phyloP scores from a whole-genome alignment of 2,797 vertebrate genomes.

The Sternarchorhynchus goeldii region DNA sequence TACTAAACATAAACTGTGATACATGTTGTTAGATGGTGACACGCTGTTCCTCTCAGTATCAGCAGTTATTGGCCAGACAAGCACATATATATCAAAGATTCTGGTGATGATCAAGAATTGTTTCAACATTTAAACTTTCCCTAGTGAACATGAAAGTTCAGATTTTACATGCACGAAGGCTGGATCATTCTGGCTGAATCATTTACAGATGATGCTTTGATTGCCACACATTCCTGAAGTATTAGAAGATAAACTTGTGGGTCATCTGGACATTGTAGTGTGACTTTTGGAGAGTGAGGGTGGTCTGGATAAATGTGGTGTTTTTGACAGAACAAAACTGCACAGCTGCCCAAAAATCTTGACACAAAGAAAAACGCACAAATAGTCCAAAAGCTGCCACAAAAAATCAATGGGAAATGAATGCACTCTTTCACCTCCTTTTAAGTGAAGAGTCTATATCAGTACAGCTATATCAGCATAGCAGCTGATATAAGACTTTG shows the following conservation, averaged over 20 bases:
- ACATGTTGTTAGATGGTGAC: too few relatives aligned
- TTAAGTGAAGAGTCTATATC: too few relatives aligned
- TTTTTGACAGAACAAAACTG: conserved; percentile 66
- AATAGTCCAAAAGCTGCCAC: conserved; percentile 18
- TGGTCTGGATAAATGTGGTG: conserved; percentile 65
- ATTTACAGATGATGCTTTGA: conserved; percentile 61
- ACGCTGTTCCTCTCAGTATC: too few relatives aligned
- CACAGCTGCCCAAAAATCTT: conserved; percentile 47
- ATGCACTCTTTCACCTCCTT: background rate
- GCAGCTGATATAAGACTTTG: too few relatives aligned
- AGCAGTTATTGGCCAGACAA: background rate
- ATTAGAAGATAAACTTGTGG: conserved; percentile 72
- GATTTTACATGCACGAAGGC: conserved; percentile 43
- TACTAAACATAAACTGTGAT: too few relatives aligned
- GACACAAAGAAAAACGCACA: conserved; percentile 9
- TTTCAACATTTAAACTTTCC: conserved; percentile 36
- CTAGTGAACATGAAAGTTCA: conserved; percentile 38
- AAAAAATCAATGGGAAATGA: conserved; percentile 38
- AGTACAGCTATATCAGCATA: too few relatives aligned
- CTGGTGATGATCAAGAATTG: conserved; percentile 50
- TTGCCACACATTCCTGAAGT: conserved; percentile 70
- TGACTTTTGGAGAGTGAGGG: conserved; percentile 57
- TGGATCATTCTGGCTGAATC: conserved; percentile 57
- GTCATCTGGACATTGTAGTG: conserved; percentile 69
- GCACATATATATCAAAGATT: conserved; percentile 39